phyloP scores from a whole-genome alignment of 2,797 vertebrate genomes.

The Esox masquinongy region DNA sequence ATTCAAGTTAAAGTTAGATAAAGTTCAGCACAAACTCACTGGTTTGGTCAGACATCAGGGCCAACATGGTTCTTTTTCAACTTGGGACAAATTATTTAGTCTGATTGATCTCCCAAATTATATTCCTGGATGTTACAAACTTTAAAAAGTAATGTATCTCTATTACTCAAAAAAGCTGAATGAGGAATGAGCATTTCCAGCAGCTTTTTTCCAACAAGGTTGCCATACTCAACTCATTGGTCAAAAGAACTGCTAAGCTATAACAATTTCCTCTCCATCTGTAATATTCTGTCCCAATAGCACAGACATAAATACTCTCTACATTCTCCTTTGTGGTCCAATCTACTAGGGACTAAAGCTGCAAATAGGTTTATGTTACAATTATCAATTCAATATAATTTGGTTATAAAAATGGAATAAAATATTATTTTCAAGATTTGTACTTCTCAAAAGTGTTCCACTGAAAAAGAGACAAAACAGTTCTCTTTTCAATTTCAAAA shows the following conservation, averaged over 20 bases:
- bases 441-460: too few relatives aligned
- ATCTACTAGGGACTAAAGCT: background rate
- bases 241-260: conserved; percentile 7
- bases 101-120: conserved; percentile 15
- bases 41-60: conserved; percentile 27
- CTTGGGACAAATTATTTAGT: background rate
- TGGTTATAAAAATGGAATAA: too few relatives aligned
- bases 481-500: too few relatives aligned
- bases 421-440: too few relatives aligned
- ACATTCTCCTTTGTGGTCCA: background rate
- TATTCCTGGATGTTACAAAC: background rate
- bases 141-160: conserved; percentile 9
- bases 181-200: conserved; percentile 1
- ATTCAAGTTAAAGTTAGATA: conserved; percentile 1
- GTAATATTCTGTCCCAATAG: background rate
- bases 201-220: background rate
- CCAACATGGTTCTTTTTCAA: conserved; percentile 24
- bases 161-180: conserved; percentile 29
- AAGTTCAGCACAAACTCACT: conserved; percentile 12
- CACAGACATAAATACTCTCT: background rate
- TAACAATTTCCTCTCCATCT: conserved; percentile 14
- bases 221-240: background rate
- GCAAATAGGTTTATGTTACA: too few relatives aligned
- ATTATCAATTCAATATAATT: too few relatives aligned
- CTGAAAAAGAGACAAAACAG: too few relatives aligned